Conservation (phyloP, 92 coral and sea anemone species). For the Porites evermanni region DNA sequence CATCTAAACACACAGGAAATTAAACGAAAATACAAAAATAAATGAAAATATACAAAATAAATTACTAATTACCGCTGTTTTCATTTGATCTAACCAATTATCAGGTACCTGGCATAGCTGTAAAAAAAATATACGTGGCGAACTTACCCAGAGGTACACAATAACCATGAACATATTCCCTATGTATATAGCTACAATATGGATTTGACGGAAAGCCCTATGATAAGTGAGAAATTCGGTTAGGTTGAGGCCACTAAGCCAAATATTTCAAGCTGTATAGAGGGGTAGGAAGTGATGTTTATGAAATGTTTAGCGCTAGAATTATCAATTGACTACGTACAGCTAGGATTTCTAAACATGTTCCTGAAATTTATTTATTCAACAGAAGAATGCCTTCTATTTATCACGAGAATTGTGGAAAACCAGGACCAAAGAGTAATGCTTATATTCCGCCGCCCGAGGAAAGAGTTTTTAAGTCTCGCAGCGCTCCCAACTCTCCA, state of each 20-base stretch:
- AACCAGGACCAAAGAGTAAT: conserved; percentile 95
- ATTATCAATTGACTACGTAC: neutral
- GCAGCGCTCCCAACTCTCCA: conserved; percentile 97
- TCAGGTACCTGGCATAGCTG: neutral
- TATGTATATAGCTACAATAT: neutral
- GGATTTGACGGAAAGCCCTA: neutral
- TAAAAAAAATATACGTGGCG: neutral
- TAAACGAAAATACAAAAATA: neutral
- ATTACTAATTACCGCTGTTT: neutral
- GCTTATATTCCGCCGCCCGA: conserved; percentile 95
- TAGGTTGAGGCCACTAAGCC: neutral
- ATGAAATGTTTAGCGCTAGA: neutral
- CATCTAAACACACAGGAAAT: neutral
- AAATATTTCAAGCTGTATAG: conserved; percentile 1
- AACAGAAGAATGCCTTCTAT: conserved; percentile 91
- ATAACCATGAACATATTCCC: too few species aligned
- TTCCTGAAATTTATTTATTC: neutral
- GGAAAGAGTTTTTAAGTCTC: conserved; percentile 88
- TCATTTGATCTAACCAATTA: neutral
- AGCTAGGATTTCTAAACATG: neutral
- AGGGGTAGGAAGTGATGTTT: conserved; percentile 5
- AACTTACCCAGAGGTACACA: too few species aligned
- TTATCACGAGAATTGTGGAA: conserved; percentile 94
- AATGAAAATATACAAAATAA: neutral
- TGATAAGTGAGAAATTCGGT: conserved; percentile 6